Conservation (phyloP, 2,888 invertebrate genomes). For the Cerastoderma edule region DNA sequence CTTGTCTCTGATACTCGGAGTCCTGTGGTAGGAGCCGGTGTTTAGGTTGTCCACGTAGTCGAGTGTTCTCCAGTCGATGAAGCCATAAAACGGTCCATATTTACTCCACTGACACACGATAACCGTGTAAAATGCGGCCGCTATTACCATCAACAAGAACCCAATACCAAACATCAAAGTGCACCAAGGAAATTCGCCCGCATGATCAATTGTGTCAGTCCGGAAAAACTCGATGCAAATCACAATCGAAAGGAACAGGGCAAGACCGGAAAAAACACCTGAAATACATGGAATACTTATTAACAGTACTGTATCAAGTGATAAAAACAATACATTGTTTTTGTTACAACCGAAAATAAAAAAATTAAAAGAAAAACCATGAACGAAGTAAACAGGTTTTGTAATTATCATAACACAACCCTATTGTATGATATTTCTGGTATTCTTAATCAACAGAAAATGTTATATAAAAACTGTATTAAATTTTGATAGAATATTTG, state of each 20-base stretch:
- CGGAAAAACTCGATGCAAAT: slow-evolving; percentile 16
- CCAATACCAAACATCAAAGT: slow-evolving; percentile 12
- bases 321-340: not conserved
- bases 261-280: not conserved
- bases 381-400: not conserved
- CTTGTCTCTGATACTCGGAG: not conserved
- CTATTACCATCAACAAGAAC: not conserved
- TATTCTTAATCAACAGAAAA: not conserved
- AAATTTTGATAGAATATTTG: no score
- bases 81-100: slow-evolving; percentile 8
- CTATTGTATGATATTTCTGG: not conserved
- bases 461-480: not conserved
- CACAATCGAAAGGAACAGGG: slow-evolving; percentile 6
- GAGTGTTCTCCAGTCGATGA: not conserved
- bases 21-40: not conserved
- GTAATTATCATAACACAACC: not conserved
- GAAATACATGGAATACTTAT: not conserved
- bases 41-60: slow-evolving; percentile 15
- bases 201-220: not conserved
- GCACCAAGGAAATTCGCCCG: slow-evolving; percentile 28
- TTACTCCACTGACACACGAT: slow-evolving; percentile 20
- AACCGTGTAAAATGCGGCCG: slow-evolving; percentile 9
- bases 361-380: not conserved
- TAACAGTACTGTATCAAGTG: not conserved
- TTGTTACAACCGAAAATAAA: not conserved